phyloP scores from a whole-genome alignment of 1,140 invertebrate species.

The Octopus bimaculoides region DNA sequence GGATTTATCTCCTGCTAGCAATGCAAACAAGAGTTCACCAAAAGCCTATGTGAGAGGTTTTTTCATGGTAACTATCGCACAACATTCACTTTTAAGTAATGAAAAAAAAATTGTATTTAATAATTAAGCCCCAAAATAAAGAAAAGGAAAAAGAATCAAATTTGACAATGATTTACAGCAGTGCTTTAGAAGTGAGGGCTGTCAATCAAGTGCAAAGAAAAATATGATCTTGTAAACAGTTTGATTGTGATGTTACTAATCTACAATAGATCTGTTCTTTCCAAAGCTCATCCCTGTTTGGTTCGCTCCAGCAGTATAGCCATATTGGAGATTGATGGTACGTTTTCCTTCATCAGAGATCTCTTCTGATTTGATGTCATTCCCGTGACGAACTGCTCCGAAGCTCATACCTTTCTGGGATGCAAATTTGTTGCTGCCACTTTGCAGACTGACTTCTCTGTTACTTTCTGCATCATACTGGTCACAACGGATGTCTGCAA shows the following conservation, averaged over 20 bases:
- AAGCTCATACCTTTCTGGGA: slow-evolving; percentile 87
- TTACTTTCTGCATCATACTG: slow-evolving; percentile 26
- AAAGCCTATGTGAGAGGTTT: no score
- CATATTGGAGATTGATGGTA: slow-evolving; percentile 87
- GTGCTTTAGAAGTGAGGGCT: no score
- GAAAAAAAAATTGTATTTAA: no score
- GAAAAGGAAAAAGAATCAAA: no score
- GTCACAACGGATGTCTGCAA: slow-evolving; percentile 37
- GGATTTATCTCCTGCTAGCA: no score
- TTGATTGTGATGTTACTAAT: slow-evolving; percentile 3
- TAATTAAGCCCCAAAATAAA: no score
- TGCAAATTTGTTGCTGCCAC: slow-evolving; percentile 67
- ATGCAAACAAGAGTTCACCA: no score
- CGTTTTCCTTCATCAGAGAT: slow-evolving; percentile 64
- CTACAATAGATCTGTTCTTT: slow-evolving; percentile 80
- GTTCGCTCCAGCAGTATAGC: slow-evolving; percentile 82
- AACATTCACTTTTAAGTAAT: no score
- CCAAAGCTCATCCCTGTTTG: slow-evolving; percentile 92
- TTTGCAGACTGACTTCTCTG: slow-evolving; percentile 23
- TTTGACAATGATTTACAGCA: no score
- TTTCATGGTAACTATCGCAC: no score
- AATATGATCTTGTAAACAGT: no score
- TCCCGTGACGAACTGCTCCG: slow-evolving; percentile 86
- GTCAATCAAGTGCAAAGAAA: no score
- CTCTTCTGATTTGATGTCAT: slow-evolving; percentile 42